Evolutionary conservation across 1,140 invertebrate genomes (phyloP).

Genomic region (Glomeris maerens): DNA sequence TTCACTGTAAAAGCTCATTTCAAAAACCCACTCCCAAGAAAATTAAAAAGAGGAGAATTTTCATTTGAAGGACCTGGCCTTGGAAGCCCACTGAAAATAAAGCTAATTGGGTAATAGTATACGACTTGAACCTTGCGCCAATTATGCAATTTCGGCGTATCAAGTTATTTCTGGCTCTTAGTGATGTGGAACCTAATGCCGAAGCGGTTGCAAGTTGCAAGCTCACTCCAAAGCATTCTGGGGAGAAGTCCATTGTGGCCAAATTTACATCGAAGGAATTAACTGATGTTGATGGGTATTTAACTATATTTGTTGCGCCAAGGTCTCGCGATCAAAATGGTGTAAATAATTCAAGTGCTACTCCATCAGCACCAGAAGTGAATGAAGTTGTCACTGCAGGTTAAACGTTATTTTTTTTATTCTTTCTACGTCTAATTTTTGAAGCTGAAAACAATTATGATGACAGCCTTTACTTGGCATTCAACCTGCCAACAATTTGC

Average conservation of each 20-base stretch:
- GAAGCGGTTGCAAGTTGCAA: slow-evolving; percentile 51
- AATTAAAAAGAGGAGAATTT: slow-evolving; percentile 57
- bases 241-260: slow-evolving; percentile 55
- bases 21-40: slow-evolving; percentile 63
- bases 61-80: slow-evolving; percentile 63
- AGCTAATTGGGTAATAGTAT: slow-evolving; percentile 41
- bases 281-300: slow-evolving; percentile 65
- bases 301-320: slow-evolving; percentile 28
- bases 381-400: no score
- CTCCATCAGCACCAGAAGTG: no score
- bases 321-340: no score
- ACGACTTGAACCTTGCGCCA: background rate
- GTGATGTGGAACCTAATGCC: slow-evolving; percentile 43
- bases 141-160: background rate
- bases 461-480: no score
- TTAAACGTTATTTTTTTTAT: no score
- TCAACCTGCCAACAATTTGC: no score
- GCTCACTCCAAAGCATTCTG: slow-evolving; percentile 51
- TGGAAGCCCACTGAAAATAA: slow-evolving; percentile 51
- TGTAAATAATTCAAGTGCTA: no score
- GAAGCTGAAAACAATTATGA: no score
- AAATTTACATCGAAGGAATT: slow-evolving; percentile 69
- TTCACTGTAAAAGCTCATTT: slow-evolving; percentile 53
- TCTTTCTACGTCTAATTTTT: no score
- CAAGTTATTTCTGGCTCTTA: slow-evolving; percentile 13